Conservation (phyloP, 2,113 vertebrate species). For the Hylia prasina region DNA sequence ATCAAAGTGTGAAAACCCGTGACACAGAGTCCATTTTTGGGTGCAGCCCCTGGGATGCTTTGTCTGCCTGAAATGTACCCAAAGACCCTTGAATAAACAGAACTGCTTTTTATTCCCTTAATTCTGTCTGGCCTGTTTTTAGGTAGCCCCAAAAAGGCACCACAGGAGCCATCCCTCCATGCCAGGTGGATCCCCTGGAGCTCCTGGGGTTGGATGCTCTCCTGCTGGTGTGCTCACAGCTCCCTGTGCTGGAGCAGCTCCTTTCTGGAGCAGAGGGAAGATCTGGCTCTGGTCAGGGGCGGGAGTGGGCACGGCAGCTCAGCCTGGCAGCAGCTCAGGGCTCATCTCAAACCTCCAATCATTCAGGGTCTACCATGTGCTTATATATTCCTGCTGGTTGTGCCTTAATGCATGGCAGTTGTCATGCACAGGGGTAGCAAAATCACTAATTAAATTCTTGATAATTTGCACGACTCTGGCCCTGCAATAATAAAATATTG, state of each 20-base stretch:
- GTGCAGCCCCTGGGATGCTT: neutral
- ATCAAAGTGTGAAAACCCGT: rapidly evolving
- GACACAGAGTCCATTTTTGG: neutral
- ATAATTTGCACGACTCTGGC: neutral
- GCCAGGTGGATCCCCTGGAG: neutral
- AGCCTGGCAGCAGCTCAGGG: neutral
- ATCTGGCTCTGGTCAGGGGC: neutral
- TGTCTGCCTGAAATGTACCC: rapidly evolving
- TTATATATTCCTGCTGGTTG: slow-evolving; percentile 3
- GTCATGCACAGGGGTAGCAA: neutral
- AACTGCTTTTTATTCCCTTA: neutral
- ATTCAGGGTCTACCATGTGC: neutral
- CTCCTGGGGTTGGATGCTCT: neutral
- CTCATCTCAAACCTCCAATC: neutral
- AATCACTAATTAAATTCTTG: slow-evolving; percentile 27
- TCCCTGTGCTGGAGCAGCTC: neutral
- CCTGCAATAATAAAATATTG: neutral
- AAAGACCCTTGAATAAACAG: neutral
- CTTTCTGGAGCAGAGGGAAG: neutral
- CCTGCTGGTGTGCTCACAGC: neutral
- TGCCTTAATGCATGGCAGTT: neutral
- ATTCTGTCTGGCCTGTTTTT: neutral
- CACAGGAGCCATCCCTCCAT: neutral
- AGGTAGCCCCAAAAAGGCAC: neutral
- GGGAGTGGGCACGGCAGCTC: neutral